These are phyloP conservation scores for Melinaea menophilus DNA, from an alignment of 2,888 invertebrate species.

Conservation along the genomic window DNA sequence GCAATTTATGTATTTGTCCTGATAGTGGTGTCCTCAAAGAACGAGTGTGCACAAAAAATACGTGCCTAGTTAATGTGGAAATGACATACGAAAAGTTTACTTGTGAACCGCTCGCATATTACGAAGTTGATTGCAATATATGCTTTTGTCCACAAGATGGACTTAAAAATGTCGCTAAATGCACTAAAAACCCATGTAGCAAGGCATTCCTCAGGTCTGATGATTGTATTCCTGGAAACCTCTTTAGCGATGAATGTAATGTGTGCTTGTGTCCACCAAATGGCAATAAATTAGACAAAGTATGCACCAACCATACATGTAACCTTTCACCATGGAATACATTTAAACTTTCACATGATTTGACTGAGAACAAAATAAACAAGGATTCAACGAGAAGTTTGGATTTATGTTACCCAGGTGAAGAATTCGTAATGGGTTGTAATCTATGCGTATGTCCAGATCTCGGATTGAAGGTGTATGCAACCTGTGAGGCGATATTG, in stretches of 20 bases:
- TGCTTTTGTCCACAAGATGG: conserved; percentile 63
- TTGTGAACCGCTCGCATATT: conserved; percentile 63
- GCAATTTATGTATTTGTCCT: conserved; percentile 70
- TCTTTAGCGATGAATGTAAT: conserved; percentile 66
- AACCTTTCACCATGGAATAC: conserved; percentile 54
- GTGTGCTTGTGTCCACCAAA: conserved; percentile 67
- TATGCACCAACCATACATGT: conserved; percentile 58
- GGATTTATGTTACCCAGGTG: conserved; percentile 65
- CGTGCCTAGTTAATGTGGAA: conserved; percentile 41
- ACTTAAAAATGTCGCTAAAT: conserved; percentile 61
- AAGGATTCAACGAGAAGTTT: conserved; percentile 45
- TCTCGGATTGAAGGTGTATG: conserved; percentile 58
- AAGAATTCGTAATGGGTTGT: conserved; percentile 61
- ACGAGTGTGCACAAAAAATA: conserved; percentile 56
- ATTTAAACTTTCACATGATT: conserved; percentile 48
- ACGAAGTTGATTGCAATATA: conserved; percentile 65
- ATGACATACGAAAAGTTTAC: conserved; percentile 39
- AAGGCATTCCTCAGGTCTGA: conserved; percentile 52
- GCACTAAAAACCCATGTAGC: conserved; percentile 66
- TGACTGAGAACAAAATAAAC: conserved; percentile 41
- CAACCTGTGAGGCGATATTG: conserved; percentile 49
- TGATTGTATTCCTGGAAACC: conserved; percentile 52
- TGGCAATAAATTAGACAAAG: conserved; percentile 53
- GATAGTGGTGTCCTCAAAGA: conserved; percentile 49
- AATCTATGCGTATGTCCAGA: conserved; percentile 67